Conservation (phyloP, 92 coral and sea anemone species). For the Hydrozoanthus gracilis region DNA sequence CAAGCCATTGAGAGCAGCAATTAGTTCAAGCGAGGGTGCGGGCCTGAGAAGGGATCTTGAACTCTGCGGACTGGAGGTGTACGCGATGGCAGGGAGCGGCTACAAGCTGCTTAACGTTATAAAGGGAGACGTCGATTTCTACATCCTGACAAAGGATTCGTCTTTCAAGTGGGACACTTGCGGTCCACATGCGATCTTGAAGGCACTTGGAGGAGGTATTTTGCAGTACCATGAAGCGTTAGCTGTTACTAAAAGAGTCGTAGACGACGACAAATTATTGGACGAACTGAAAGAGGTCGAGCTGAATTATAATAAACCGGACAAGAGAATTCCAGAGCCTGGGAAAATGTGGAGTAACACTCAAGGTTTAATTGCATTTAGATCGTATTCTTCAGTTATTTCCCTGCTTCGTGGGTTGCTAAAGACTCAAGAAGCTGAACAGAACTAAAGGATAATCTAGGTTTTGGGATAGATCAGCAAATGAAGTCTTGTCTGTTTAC, state of each 20-base stretch:
- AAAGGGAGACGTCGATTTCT: constrained; percentile 67
- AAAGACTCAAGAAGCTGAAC: background rate
- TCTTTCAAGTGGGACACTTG: constrained; percentile 87
- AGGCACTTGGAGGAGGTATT: constrained; percentile 74
- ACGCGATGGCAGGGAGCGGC: constrained; percentile 74
- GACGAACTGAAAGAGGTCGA: constrained; percentile 49
- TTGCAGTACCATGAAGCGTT: constrained; percentile 52
- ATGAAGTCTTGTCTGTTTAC: no score
- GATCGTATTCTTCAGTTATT: constrained; percentile 28
- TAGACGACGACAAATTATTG: constrained; percentile 10
- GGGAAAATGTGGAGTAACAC: constrained; percentile 75
- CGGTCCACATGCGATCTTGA: constrained; percentile 78
- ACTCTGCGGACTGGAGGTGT: constrained; percentile 41
- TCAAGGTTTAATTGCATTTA: constrained; percentile 72
- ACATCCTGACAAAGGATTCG: constrained; percentile 69
- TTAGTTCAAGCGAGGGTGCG: constrained; percentile 69
- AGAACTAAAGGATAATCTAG: background rate
- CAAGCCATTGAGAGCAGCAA: constrained; percentile 46
- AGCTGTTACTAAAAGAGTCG: constrained; percentile 26
- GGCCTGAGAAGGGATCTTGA: constrained; percentile 46
- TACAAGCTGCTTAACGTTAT: constrained; percentile 76
- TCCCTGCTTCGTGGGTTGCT: constrained; percentile 11
- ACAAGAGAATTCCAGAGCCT: constrained; percentile 28
- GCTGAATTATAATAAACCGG: constrained; percentile 65
- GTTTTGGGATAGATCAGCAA: no score